Evolutionary conservation across 1,140 invertebrate genomes (phyloP), one percentile per base, ranked within the genome.

Genomic region (Melitaea cinxia): DNA sequence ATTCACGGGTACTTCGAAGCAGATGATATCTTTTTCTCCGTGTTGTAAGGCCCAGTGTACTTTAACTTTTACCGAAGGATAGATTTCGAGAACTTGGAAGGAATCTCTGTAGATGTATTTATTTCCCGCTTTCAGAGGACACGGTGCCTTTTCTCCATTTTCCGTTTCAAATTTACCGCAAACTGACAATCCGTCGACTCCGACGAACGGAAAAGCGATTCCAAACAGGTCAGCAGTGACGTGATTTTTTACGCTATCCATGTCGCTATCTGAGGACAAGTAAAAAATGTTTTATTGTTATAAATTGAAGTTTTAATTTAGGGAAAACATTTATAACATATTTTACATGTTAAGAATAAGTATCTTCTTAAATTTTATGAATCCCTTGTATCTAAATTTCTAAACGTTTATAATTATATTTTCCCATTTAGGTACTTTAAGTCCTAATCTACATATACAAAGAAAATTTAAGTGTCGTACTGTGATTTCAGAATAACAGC

Each of bases 71-170:
- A 96, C 93, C 69, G 89, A 92, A 0, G 95, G 95, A 87, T 96
- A 96, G 45, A 95, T 86, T 4, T 85, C 78, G 12, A 94, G 76
- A 5, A 96, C 88, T 1, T 93, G 92, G 71, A 96, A 95, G 33
- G 92, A 84, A 59, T 94, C 94, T 75, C 93, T 95, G 79, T 95
- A 96, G 0, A 92, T 37, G 62, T 96, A 96, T 26, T 92, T 92
- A 42, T 83, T 84, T 12, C 93, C 94, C 1, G 92, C 91, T 65
- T 94, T 93, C 26, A 96, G 78, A 0, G 95, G 94, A 70, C 95
- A 96, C 1, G 86, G 80, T 0, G 90, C 92, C 76, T 93, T 92
- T 79, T 92, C 72, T 70, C 91, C 86, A 23, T 58, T 5, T 92
- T 94, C 68, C 78, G 39, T 82, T 70, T 57, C 91, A 26, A 96